These are phyloP conservation scores for Phyllotreta striolata DNA, from an alignment of 2,888 invertebrate species.

Conservation along the genomic window DNA sequence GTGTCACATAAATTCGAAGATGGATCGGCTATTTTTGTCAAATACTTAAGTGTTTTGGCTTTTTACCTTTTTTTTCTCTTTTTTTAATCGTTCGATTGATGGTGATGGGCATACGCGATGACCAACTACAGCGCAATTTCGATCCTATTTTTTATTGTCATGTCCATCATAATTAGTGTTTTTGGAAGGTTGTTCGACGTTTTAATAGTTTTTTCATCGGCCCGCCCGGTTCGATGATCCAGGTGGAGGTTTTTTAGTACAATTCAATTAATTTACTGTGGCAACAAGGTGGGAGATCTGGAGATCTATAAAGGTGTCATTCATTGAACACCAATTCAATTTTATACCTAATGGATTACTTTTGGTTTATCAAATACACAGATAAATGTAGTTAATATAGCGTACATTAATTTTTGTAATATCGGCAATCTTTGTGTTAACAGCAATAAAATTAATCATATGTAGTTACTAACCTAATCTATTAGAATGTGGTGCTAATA, in stretches of 20 bases:
- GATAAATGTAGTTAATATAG: too few species aligned
- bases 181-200: slow-evolving; percentile 49
- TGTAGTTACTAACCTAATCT: too few species aligned
- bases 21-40: slow-evolving; percentile 31
- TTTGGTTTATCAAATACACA: too few species aligned
- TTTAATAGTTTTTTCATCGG: slow-evolving; percentile 12
- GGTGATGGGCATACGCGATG: slow-evolving; percentile 62
- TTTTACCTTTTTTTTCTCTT: slow-evolving; percentile 30
- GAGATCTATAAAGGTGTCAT: too few species aligned
- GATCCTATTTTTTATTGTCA: slow-evolving; percentile 51
- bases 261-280: too few species aligned
- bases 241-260: background rate
- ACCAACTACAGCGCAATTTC: slow-evolving; percentile 57
- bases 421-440: too few species aligned
- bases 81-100: slow-evolving; percentile 47
- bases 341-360: too few species aligned
- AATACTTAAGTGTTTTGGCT: slow-evolving; percentile 35
- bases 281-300: too few species aligned
- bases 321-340: too few species aligned
- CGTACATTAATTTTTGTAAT: too few species aligned
- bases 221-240: background rate
- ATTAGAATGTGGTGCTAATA: too few species aligned
- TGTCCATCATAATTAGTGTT: slow-evolving; percentile 58
- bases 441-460: too few species aligned
- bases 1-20: slow-evolving; percentile 51